phyloP scores from a whole-genome alignment of 2,113 vertebrate genomes.

The Brevimyrus niger region DNA sequence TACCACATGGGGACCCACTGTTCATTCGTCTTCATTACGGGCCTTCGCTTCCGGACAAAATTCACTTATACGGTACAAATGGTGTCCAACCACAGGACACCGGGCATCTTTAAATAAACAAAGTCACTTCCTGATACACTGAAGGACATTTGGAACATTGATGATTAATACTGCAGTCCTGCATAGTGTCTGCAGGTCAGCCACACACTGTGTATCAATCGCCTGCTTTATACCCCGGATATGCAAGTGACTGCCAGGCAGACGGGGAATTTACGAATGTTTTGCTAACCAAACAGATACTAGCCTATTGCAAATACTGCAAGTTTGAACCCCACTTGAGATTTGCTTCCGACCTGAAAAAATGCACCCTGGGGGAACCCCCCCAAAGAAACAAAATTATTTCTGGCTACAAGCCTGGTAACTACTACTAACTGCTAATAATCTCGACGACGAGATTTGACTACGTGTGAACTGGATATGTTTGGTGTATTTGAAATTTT shows the following conservation, averaged over 20 bases:
- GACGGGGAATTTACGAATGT: not conserved
- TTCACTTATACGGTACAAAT: conserved; percentile 11
- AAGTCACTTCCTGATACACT: not conserved
- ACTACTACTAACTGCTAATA: not conserved
- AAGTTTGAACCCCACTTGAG: not conserved
- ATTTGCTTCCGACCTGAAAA: not conserved
- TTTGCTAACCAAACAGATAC: not conserved
- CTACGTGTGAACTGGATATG: not conserved
- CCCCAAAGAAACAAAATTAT: not conserved
- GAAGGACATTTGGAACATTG: not conserved
- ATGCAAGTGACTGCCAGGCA: not conserved
- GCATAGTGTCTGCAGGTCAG: not conserved
- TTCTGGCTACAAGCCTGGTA: not conserved
- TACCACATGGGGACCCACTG: not conserved
- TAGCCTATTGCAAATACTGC: not conserved
- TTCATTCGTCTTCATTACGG: conserved; percentile 23
- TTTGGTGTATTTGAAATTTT: conserved; percentile 2
- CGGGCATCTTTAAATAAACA: conserved; percentile 3
- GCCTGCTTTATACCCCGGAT: not conserved
- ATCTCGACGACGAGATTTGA: too few species aligned
- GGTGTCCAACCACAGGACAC: not conserved
- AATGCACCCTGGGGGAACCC: not conserved
- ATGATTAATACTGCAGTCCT: not conserved
- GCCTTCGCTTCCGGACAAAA: not conserved
- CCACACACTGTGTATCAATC: not conserved